Evolutionary conservation across 2,888 invertebrate genomes (phyloP).

Genomic region (Ganaspis brasiliensis): DNA sequence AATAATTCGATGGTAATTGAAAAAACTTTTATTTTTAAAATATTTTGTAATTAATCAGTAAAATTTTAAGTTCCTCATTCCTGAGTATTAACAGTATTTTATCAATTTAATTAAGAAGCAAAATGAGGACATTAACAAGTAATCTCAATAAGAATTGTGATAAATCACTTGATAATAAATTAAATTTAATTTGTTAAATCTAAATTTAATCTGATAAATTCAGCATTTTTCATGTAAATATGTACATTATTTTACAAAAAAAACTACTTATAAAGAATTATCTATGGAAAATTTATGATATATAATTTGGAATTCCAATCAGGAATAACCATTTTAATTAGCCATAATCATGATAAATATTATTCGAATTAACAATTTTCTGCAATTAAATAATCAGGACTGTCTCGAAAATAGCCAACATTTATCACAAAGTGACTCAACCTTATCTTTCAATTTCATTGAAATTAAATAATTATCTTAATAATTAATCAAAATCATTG

Average conservation of each 20-base stretch:
- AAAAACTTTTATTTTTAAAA: no score
- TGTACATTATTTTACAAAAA: no score
- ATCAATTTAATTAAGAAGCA: slow-evolving; percentile 12
- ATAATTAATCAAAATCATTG: background rate
- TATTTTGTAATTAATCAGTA: no score
- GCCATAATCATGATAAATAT: no score
- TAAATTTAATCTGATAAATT: no score
- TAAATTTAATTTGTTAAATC: no score
- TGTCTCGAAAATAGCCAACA: background rate
- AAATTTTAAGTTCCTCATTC: background rate
- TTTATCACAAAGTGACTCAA: background rate
- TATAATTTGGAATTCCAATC: background rate
- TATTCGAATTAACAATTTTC: no score
- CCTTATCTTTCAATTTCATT: slow-evolving; percentile 3
- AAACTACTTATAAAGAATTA: slow-evolving; percentile 5
- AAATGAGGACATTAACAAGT: background rate
- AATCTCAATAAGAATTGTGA: background rate
- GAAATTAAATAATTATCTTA: background rate
- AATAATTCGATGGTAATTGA: no score
- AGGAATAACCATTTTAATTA: no score
- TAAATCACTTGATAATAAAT: background rate
- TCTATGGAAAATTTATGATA: background rate
- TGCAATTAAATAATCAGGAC: slow-evolving; percentile 2
- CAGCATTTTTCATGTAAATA: no score
- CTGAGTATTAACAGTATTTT: background rate